Conservation (phyloP, 2,113 vertebrate genomes). For the Gorsachius goisagi region DNA sequence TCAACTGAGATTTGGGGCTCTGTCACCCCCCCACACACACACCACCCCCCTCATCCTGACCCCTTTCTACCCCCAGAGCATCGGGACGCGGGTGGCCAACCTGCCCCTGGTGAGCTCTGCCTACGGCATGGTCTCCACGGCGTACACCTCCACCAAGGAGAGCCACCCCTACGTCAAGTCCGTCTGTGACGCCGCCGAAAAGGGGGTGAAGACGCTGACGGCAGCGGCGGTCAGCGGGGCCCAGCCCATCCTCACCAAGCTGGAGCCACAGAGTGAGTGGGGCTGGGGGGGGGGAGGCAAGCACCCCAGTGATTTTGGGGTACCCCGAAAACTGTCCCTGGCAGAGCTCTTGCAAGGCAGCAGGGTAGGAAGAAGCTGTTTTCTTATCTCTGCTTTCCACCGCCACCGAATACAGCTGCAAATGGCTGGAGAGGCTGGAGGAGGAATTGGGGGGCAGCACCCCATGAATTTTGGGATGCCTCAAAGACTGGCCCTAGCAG, state of each 20-base stretch:
- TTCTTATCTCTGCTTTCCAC: constrained; percentile 62
- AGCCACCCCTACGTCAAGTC: constrained; percentile 81
- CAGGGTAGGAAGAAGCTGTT: not conserved
- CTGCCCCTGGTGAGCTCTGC: constrained; percentile 81
- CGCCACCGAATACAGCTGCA: constrained; percentile 76
- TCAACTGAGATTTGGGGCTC: no score
- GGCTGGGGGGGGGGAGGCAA: not conserved
- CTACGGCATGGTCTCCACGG: constrained; percentile 67
- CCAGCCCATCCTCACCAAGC: constrained; percentile 84
- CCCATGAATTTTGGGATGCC: not conserved
- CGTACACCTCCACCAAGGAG: constrained; percentile 85
- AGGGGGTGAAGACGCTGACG: constrained; percentile 46
- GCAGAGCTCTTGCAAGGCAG: no score
- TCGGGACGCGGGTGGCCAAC: constrained; percentile 4
- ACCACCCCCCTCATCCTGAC: no score
- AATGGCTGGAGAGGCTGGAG: constrained; percentile 80
- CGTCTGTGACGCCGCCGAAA: constrained; percentile 82
- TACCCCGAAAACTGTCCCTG: not conserved
- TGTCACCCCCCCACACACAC: no score
- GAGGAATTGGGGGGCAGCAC: constrained; percentile 28
- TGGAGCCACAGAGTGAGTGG: constrained; percentile 6
- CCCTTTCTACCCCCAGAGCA: constrained; percentile 43
- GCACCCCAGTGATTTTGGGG: not conserved
- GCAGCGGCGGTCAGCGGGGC: constrained; percentile 74
- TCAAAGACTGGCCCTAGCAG: not conserved